A percentile compares a stretch with the other conserved stretches of the same genome.
phyloP scores from a whole-genome alignment of 2,888 invertebrate genomes.

The Drosophila nigricruria region DNA sequence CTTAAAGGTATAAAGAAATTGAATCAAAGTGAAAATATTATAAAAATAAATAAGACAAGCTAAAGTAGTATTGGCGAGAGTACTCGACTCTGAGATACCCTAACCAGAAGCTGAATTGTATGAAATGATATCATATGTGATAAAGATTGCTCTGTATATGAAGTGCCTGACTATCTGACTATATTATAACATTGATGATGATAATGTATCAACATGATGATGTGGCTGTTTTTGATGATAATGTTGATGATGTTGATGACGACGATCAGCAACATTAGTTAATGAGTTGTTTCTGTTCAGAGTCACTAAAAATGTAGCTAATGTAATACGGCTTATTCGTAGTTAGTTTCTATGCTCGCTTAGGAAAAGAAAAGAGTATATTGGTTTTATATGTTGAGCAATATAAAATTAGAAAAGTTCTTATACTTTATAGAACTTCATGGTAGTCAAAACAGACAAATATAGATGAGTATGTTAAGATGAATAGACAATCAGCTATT shows the following conservation, averaged over 20 bases:
- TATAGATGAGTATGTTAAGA: neutral
- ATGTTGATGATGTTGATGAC: too few relatives aligned
- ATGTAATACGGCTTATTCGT: neutral
- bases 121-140: neutral
- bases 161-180: too few relatives aligned
- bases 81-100: neutral
- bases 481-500: too few relatives aligned
- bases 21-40: conserved; percentile 76
- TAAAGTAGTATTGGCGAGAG: neutral
- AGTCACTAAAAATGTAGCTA: neutral
- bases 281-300: too few relatives aligned
- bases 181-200: too few relatives aligned
- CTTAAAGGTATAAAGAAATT: conserved; percentile 80
- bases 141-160: too few relatives aligned
- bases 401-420: neutral
- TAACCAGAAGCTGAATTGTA: neutral
- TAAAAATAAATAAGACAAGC: conserved; percentile 18
- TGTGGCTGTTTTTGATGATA: too few relatives aligned
- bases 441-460: neutral
- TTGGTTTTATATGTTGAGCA: neutral
- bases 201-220: too few relatives aligned
- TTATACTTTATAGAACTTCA: neutral
- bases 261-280: too few relatives aligned
- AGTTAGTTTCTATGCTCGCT: neutral
- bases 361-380: neutral